Evolutionary conservation across 2,113 vertebrate species (phyloP), one percentile per base, ranked within the genome.

Genomic region (Coreoperca whiteheadi): DNA sequence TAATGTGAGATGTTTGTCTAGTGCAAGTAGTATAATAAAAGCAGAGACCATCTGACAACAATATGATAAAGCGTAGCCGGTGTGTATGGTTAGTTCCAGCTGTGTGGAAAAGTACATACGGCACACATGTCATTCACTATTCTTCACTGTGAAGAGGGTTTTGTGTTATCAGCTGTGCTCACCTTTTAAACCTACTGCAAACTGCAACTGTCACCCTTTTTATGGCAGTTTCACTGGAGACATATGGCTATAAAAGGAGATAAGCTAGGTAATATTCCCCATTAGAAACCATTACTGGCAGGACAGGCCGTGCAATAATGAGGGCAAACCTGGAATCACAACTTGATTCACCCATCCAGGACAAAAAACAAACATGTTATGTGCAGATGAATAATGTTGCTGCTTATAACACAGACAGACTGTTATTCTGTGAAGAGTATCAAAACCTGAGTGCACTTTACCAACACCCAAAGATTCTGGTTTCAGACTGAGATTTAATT

Each of bases 151-250:
- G 60, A 56, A 30, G 59, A 72, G 56, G 77, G 57, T 41, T 79
- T 41, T 63, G 53, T 76, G 78, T 93, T 92, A 93, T 94, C 94
- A 92, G 90, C 88, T 86, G 79, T 41, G 43, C 78, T 84, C 88
- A 81, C 89, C 90, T 87, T 77, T 87, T 82, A 84, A 86, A 79
- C 48, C 90, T 30, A 15, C 83, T 67, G 89, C 92, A 93, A 94
- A 90, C 56, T 16, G 43, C 63, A 53, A 60, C 77, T 76, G 83
- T 83, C 88, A 72, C 67, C 59, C 11, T 48, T 76, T 92, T 94
- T 93, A 94, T 85, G 76, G 86, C 74, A 12, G 73, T 51, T 83
- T 74, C 34, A 85, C 60, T 61, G 68, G 86, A 85, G 74, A 87
- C 85, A 87, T 73, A 85, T 65, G 82, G 83, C 43, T 61, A 67